Percentiles rank a stretch among this genome's conserved stretches.
Evolutionary conservation across 1,140 invertebrate genomes (phyloP).

Genomic region (Asobara japonica): DNA sequence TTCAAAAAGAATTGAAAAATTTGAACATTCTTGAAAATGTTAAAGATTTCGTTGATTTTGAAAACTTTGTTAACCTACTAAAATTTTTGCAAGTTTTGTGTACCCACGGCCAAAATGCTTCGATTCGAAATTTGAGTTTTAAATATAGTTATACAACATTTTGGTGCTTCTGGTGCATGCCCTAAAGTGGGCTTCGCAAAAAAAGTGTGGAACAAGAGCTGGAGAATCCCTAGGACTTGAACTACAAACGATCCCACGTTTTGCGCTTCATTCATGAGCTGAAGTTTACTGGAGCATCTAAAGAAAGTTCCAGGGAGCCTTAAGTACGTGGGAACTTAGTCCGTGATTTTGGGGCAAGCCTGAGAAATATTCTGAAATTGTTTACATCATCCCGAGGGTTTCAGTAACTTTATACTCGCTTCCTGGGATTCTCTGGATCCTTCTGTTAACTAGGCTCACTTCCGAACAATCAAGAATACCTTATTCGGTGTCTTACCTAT

Average conservation of each 20-base stretch:
- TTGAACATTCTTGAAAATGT: too few species aligned
- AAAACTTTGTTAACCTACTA: too few species aligned
- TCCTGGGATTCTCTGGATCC: not conserved
- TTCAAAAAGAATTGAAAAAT: too few species aligned
- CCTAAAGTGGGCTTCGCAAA: too few species aligned
- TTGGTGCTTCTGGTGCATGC: too few species aligned
- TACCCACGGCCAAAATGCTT: too few species aligned
- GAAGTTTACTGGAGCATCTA: slow-evolving; percentile 33
- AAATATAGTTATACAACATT: too few species aligned
- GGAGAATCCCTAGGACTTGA: slow-evolving; percentile 36
- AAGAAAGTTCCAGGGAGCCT: slow-evolving; percentile 35
- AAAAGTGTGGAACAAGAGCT: slow-evolving; percentile 9
- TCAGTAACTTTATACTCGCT: slow-evolving; percentile 13
- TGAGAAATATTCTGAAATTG: slow-evolving; percentile 27
- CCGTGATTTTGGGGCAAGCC: not conserved
- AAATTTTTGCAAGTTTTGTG: too few species aligned
- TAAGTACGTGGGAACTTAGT: slow-evolving; percentile 46
- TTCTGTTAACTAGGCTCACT: not conserved
- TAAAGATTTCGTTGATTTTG: too few species aligned
- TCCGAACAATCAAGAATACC: not conserved
- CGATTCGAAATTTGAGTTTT: too few species aligned
- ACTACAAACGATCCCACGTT: not conserved
- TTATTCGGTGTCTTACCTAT: too few species aligned
- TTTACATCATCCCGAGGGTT: slow-evolving; percentile 10
- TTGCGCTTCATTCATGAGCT: slow-evolving; percentile 26